Conservation (phyloP, 1,140 invertebrate genomes). For the Sarcophaga peregrina region DNA sequence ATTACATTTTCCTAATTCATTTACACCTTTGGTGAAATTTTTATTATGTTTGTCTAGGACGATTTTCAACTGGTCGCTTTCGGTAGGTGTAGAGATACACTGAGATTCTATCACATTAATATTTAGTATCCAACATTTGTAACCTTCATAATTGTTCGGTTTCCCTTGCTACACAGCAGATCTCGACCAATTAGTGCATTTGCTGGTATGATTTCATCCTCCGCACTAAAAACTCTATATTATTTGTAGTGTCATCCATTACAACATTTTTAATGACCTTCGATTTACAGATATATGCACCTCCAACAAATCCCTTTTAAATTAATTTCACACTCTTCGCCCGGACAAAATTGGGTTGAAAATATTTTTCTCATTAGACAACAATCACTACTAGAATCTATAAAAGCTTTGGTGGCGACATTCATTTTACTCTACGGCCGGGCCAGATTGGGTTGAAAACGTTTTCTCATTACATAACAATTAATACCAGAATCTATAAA, state of each 20-base stretch:
- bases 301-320: too few species aligned
- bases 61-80: too few species aligned
- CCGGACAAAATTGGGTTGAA: too few species aligned
- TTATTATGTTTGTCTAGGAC: not conserved
- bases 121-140: conserved; percentile 25
- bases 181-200: conserved; percentile 26
- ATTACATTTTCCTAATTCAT: not conserved
- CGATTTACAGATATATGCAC: not conserved
- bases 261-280: not conserved
- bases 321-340: too few species aligned
- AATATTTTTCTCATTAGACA: too few species aligned
- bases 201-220: not conserved
- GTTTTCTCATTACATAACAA: too few species aligned
- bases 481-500: too few species aligned
- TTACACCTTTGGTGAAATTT: not conserved
- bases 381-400: too few species aligned
- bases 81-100: too few species aligned
- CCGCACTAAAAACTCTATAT: not conserved
- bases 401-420: too few species aligned
- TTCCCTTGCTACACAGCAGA: not conserved
- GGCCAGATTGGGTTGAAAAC: too few species aligned
- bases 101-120: not conserved
- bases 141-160: not conserved
- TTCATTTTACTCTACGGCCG: too few species aligned
- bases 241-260: not conserved